Evolutionary conservation across 2,888 invertebrate species (phyloP).

Genomic region (Periphyllus acericola): DNA sequence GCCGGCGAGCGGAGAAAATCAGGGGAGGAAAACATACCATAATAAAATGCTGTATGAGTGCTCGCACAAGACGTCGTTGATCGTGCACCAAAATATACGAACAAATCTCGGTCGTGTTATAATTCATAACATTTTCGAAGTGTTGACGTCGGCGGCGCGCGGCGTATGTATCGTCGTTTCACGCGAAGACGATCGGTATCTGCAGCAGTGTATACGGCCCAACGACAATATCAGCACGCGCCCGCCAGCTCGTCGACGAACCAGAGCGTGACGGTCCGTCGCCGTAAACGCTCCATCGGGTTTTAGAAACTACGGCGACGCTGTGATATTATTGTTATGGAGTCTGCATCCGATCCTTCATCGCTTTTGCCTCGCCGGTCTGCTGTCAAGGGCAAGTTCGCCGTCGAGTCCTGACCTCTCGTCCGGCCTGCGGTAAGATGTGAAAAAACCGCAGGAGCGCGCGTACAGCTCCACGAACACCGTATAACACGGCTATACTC

Average conservation of each 20-base stretch:
- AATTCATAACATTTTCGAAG: no score
- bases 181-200: neutral
- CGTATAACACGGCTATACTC: no score
- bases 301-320: slow-evolving; percentile 33
- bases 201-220: neutral
- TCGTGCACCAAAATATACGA: no score
- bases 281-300: slow-evolving; percentile 17
- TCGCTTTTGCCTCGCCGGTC: slow-evolving; percentile 18
- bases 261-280: slow-evolving; percentile 51
- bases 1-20: no score
- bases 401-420: neutral
- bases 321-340: no score
- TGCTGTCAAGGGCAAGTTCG: slow-evolving; percentile 44
- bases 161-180: neutral
- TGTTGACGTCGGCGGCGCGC: neutral
- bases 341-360: neutral
- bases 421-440: neutral
- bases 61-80: no score
- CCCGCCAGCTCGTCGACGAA: neutral
- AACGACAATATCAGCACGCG: neutral
- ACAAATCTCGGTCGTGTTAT: no score
- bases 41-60: no score
- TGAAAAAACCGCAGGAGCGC: no score
- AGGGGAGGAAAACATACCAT: no score
- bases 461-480: neutral